phyloP scores from a whole-genome alignment of 2,113 vertebrate species.

The Chinchilla lanigera region DNA sequence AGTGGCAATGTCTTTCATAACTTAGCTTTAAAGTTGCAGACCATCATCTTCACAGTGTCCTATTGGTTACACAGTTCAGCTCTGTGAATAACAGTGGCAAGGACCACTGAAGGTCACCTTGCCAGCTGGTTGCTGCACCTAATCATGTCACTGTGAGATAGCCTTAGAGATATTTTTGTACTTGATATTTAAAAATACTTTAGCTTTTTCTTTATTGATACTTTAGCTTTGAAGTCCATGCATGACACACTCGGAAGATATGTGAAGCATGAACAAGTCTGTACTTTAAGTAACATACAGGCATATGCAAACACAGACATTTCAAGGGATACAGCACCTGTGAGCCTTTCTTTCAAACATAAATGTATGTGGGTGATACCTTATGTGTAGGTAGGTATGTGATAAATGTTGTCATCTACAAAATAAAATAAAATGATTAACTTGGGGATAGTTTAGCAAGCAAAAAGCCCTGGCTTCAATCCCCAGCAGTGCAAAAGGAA shows the following conservation, averaged over 20 bases:
- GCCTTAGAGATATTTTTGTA: neutral
- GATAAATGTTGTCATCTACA: neutral
- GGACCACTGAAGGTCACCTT: neutral
- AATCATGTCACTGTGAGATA: neutral
- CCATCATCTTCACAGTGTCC: neutral
- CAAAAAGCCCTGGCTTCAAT: neutral
- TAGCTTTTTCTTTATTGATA: neutral
- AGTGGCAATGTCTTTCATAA: neutral
- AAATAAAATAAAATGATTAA: neutral
- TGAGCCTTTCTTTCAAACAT: neutral
- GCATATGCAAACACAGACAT: neutral
- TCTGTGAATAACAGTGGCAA: neutral
- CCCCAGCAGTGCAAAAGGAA: neutral
- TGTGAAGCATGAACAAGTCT: neutral
- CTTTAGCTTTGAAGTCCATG: neutral
- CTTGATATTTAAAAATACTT: neutral
- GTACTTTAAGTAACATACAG: neutral
- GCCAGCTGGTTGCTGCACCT: neutral
- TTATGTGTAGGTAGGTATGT: neutral
- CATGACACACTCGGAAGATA: slow-evolving; percentile 22
- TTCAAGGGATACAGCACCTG: neutral
- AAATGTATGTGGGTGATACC: neutral
- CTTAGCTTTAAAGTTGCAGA: neutral
- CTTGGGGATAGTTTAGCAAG: neutral
- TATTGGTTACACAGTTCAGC: neutral